Base-by-base conservation (phyloP, 2,888 invertebrate genomes). In the Rhagonycha lutea region DNA sequence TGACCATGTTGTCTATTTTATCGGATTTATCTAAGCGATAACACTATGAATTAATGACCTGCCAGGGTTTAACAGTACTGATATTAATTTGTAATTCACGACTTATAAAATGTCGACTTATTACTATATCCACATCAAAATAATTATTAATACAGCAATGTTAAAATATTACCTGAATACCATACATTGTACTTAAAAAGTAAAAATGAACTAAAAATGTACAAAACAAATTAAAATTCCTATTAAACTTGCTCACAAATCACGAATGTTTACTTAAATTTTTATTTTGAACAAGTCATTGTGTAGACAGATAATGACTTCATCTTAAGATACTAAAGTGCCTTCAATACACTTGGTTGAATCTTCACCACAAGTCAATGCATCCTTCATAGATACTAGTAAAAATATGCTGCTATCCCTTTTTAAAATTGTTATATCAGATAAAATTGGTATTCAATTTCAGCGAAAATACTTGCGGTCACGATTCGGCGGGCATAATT, bases 281-380 rank as follows among this genome's bases (percentile, higher is more conserved):
- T 83, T 83, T 82, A 81, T 79, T 81, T 83, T 81, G 78, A 78
- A 78, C 79, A 78, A 82, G 81, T 83, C 83, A 83, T 83, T 82
- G 80, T 81, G 80, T 70, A 74, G 77, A 78, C 74, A 81, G 80
- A 81, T 83, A 83, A 83, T 83, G 82, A 83, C 83, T 83, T 83
- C 83, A 83, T 83, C 83, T 81, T 79, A 73, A 78, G 76, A 78
- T 74, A 78, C 74, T 76, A 70, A 79, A 78, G 79, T 74, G 74
- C 69, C 47, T 76, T 75, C 72, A 76, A 70, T 70, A 72, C 72
- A 65, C 72, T 61, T 70, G 61, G 12, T 70, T 76, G n/a, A 28
- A 9, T 61, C 69, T 73, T 69, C 14, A 69, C 65, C 23, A 61
- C 18, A 26, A n/a, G 11, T 67, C 11, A 14, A 11, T 47, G 11